Base-by-base conservation (phyloP, 2,113 vertebrate species). In the Cacatua alba region DNA sequence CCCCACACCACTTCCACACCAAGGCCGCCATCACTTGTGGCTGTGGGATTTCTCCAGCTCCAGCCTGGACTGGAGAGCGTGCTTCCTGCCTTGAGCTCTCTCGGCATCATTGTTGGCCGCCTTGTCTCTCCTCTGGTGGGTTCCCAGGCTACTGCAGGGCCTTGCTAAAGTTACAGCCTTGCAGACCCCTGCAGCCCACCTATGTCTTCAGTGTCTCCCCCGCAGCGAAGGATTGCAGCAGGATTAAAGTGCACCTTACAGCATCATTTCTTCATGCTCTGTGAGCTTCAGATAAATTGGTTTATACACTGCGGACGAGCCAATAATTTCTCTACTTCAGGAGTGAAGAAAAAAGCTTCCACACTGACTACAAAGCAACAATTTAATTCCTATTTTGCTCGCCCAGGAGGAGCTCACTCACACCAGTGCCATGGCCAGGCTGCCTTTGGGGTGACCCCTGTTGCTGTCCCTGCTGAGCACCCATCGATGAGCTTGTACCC, bases 401-500 rank as follows among this genome's bases (percentile, higher is more conserved):
- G 3, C 76, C 55, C 86, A 31, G 65, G 91, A 91, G 77, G 57
- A 67, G 65, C 82, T 55, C 33, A 53, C 13, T 33, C 39, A 10
- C 71, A 65, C 35, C 78, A 46, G 6, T 2, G 20, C 24, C 55
- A 41, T 16, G 41, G 51, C 86, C 15, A 86, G 26, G 82, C 62
- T 35, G 29, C 79, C 74, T 94, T 87, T 93, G 81, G 90, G 49
- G 12, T n/a, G 43, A 92, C 82, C 84, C 88, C 57, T 77, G 33
- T 26, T 75, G 28, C 5, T 83, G 69, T 28, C 92, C 63, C 72
- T 53, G 49, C 55, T 81, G 48, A 86, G 72, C 15, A 43, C 10
- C 86, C 52, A 52, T 70, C 84, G 62, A 76, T 86, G 84, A 94
- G 80, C 67, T 94, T 78, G 65, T 74, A 94, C 85, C 78, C 82